Evolutionary conservation across 2,113 vertebrate species (phyloP).

Genomic region (Chionodraco myersi): DNA sequence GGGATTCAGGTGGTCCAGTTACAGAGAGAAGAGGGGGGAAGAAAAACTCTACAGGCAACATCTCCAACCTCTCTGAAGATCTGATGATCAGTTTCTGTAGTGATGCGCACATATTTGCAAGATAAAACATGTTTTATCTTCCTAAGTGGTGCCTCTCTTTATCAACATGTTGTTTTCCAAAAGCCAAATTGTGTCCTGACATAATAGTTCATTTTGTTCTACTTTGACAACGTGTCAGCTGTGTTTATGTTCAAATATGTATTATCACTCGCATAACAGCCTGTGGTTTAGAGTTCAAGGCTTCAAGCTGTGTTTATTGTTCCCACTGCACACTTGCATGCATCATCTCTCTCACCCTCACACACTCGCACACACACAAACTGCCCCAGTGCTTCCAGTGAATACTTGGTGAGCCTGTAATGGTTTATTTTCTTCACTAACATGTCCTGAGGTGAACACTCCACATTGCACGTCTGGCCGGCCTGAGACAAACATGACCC

Average conservation of each 20-base stretch:
- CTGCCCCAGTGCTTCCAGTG: conserved; percentile 34
- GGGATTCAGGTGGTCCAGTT: conserved; percentile 26
- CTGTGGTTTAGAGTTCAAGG: conserved; percentile 27
- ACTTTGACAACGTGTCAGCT: conserved; percentile 59
- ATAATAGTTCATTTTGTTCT: conserved; percentile 20
- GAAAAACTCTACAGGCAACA: background rate
- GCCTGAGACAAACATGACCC: conserved; percentile 41
- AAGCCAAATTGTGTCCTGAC: conserved; percentile 4
- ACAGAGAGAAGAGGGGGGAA: conserved; percentile 3
- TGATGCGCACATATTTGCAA: background rate
- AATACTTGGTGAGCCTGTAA: conserved; percentile 61
- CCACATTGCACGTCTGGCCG: conserved; percentile 44
- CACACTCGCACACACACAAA: conserved; percentile 4
- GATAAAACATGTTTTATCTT: background rate
- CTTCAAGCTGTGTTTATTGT: conserved; percentile 66
- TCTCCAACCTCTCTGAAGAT: conserved; percentile 7
- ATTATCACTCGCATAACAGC: conserved; percentile 43
- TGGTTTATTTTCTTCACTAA: conserved; percentile 66
- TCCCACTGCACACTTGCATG: conserved; percentile 46
- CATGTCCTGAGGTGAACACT: conserved; percentile 65
- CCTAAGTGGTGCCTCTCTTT: background rate
- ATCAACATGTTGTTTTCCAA: conserved; percentile 19
- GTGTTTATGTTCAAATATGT: conserved; percentile 57
- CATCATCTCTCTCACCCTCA: conserved; percentile 33
- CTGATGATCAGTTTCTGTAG: background rate